Base-by-base conservation (phyloP, 1,140 invertebrate species). In the Zaprionus inermis region DNA sequence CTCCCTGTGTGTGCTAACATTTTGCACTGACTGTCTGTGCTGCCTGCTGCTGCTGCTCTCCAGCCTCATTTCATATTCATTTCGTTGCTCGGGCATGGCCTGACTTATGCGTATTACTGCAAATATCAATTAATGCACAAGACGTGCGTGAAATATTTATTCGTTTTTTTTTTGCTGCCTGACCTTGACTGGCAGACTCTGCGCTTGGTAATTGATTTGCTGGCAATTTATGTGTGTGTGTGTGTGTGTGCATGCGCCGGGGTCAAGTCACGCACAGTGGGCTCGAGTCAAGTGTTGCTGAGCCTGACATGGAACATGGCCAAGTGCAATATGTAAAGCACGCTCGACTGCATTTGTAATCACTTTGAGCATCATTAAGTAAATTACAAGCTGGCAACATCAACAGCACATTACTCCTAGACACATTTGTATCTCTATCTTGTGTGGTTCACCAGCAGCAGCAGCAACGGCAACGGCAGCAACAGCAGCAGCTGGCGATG, bases 21-120 rank as follows among this genome's bases (percentile, higher is more conserved):
- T 73, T 73, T 49, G 5, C 9, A 2, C 22, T 10, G 57, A 51
- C 46, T 73, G 71, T 73, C 1, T 3, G 4, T 32, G 30, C 24
- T 28, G 4, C 24, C 11, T 28, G 3, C 24, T 32, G 30, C 38
- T 41, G 5, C 36, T 16, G 2, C 7, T 41, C 58, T 58, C 46
- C 54, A 30, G n/a, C 56, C 76, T 79, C 79, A 85, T 86, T 85
- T 77, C 66, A 79, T 77, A 86, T 86, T 88, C 82, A 86, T 86
- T 88, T 88, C 79, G 72, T 57, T 65, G 51, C n/a, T 7, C 65
- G 74, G 82, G 46, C 77, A 71, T 72, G 76, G 24, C 76, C 77
- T 88, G 83, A 79, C 82, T 86, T 88, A 83, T 77, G 72, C 76
- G 82, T 86, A 86, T 86, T 88, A 83, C 80, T 89, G 84, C 84